Evolutionary conservation across 2,888 invertebrate species (phyloP), one percentile per base, ranked within the genome.

Genomic region (Agonopterix alstromeriana): DNA sequence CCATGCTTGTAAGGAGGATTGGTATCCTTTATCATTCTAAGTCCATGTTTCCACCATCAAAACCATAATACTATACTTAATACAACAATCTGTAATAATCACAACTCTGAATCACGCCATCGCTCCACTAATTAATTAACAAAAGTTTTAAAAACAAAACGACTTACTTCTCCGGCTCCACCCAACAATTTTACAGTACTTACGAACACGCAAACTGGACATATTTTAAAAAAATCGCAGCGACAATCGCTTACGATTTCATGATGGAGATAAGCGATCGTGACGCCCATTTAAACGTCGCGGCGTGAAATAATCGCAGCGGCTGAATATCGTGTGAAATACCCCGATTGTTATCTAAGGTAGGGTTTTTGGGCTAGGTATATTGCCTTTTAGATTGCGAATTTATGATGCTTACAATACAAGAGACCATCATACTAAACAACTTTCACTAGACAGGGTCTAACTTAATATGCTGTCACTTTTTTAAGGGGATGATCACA

Each of bases 151-250:
- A 38, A 27, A 47, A 35, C 36, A 42, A 35, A 42, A 43, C 35
- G 47, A 48, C 43, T 36, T 43, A 46, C 48, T 36, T 42, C 35
- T 10, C 42, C 48, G 43, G 45, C 61, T 62, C 52, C 51, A 48
- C 48, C 48, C 38, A 27, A 27, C 27, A 27, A 27, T 27, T 54
- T 57, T 52, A 53, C 58, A 57, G 55, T 60, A 60, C 59, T 71
- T 67, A 65, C 54, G 57, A 60, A 57, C 74, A 75, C 72, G 74
- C 74, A 60, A 73, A 47, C 48, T 42, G 46, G 51, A 53, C 57
- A 63, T 65, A 60, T 57, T 54, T 61, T 44, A 38, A 9, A 54
- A 58, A 43, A 47, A 53, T 57, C 53, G 55, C 52, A 54, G 60
- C 59, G 65, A 67, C 63, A 63, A 52, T 55, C 52, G 50, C 55